Conservation (phyloP, 2,888 invertebrate species). For the Mimumesa dahlbomi region DNA sequence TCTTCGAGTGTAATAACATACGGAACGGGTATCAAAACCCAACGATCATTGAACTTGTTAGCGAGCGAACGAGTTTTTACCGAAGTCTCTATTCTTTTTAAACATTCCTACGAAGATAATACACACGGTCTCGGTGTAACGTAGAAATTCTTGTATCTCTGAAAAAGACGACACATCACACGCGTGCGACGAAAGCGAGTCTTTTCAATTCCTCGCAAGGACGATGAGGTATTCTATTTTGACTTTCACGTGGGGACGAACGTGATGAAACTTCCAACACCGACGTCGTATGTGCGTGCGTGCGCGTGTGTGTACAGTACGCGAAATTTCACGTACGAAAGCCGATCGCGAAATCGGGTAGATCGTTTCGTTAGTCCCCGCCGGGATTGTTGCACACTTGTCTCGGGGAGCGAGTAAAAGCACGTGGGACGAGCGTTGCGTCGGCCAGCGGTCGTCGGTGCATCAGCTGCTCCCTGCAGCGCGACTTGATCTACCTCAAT, state of each 20-base stretch:
- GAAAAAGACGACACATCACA: slow-evolving; percentile 1
- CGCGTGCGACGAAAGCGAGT: background rate
- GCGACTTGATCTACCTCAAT: slow-evolving; percentile 7
- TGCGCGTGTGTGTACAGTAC: background rate
- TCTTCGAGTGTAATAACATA: slow-evolving; percentile 5
- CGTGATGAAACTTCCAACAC: slow-evolving; percentile 39
- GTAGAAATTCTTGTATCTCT: too few relatives aligned
- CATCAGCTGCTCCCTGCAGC: slow-evolving; percentile 16
- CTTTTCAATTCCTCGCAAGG: slow-evolving; percentile 42
- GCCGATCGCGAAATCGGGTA: too few relatives aligned
- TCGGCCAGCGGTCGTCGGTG: slow-evolving; percentile 1
- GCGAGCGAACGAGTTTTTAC: background rate
- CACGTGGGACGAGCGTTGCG: slow-evolving; percentile 45
- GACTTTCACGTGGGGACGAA: slow-evolving; percentile 46
- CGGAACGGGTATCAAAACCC: background rate
- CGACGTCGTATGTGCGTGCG: too few relatives aligned
- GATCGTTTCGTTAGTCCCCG: too few relatives aligned
- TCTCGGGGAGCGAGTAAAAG: slow-evolving; percentile 18
- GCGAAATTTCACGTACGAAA: background rate
- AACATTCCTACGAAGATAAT: too few relatives aligned
- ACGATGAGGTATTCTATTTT: slow-evolving; percentile 34
- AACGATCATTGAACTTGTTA: background rate
- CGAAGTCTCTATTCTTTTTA: too few relatives aligned
- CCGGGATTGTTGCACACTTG: background rate
- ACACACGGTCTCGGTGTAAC: too few relatives aligned